Conservation (phyloP, 2,113 vertebrate genomes). For the Phylloscopus trochiloides region DNA sequence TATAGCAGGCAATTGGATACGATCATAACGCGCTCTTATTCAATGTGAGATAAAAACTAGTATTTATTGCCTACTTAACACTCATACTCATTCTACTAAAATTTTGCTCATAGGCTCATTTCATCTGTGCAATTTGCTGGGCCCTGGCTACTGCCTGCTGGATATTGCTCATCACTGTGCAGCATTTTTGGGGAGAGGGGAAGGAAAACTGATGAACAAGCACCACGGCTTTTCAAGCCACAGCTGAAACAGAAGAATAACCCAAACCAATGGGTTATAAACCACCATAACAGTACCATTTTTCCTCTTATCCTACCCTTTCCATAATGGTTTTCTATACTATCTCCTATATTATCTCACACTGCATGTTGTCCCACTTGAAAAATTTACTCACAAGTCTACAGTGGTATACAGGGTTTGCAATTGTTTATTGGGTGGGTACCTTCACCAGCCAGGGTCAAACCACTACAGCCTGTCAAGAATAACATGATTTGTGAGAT, state of each 20-base stretch:
- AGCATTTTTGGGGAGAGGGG: neutral
- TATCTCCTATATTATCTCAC: neutral
- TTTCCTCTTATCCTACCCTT: neutral
- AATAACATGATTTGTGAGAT: neutral
- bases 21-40: neutral
- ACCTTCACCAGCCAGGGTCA: neutral
- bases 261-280: neutral
- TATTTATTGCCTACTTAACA: neutral
- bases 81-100: neutral
- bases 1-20: neutral
- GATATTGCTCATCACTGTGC: neutral
- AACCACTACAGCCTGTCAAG: neutral
- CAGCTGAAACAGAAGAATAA: neutral
- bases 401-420: too few species aligned
- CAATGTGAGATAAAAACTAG: neutral
- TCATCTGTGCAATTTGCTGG: neutral
- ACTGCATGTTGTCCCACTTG: neutral
- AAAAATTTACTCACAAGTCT: neutral
- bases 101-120: neutral
- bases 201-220: neutral
- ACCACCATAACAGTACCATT: neutral
- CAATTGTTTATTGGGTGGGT: neutral
- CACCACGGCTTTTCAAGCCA: neutral
- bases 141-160: neutral
- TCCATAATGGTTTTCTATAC: neutral